phyloP scores from a whole-genome alignment of 2,113 vertebrate species.

The Rhinoderma darwinii region DNA sequence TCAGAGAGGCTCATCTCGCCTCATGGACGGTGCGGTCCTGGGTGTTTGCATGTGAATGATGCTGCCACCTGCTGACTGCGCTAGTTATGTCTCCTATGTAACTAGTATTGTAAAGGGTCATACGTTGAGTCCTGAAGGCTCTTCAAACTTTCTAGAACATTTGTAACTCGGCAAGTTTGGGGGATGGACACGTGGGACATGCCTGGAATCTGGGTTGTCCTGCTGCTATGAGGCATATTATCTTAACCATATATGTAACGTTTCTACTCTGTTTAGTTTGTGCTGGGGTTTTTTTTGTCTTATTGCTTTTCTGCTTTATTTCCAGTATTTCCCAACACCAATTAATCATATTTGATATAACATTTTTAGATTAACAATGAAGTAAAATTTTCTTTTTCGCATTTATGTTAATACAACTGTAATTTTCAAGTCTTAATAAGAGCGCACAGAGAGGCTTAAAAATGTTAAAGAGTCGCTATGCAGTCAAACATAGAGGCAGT shows the following conservation, averaged over 20 bases:
- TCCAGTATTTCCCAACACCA: background rate
- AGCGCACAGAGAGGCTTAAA: background rate
- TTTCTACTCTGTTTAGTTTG: background rate
- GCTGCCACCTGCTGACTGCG: background rate
- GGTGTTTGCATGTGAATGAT: background rate
- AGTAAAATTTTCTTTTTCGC: background rate
- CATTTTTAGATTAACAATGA: conserved; percentile 16
- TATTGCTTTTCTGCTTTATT: background rate
- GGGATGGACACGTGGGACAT: too few species aligned
- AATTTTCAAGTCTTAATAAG: conserved; percentile 13
- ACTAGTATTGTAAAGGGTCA: too few species aligned
- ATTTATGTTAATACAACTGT: conserved; percentile 9
- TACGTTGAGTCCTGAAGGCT: too few species aligned
- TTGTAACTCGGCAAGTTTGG: too few species aligned
- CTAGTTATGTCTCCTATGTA: background rate
- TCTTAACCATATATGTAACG: too few species aligned
- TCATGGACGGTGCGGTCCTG: too few species aligned
- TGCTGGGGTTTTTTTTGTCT: background rate
- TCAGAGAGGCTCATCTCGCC: too few species aligned
- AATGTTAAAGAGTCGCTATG: background rate
- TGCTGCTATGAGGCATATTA: too few species aligned
- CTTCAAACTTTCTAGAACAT: too few species aligned
- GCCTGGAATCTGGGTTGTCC: too few species aligned
- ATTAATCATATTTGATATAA: conserved; percentile 20
- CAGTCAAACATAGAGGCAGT: background rate